Percentiles rank a stretch among this genome's conserved stretches.
Conservation (phyloP, 2,797 vertebrate genomes). For the Hippoglossus hippoglossus region DNA sequence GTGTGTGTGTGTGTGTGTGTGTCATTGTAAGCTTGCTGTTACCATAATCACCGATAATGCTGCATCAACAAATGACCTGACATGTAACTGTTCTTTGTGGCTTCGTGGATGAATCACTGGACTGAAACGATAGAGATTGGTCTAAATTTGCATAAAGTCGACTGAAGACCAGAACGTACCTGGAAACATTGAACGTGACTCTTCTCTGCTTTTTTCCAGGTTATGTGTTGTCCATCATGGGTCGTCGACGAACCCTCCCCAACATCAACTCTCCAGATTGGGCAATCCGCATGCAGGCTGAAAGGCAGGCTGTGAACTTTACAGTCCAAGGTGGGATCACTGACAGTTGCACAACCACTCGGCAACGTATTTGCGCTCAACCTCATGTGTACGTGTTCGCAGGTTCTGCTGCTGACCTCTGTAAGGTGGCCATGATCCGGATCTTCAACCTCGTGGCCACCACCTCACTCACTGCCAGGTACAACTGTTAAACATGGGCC, state of each 20-base stretch:
- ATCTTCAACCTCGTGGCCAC: slow-evolving; percentile 86
- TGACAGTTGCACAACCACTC: too few relatives aligned
- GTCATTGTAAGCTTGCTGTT: slow-evolving; percentile 33
- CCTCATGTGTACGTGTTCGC: not conserved
- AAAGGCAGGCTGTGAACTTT: slow-evolving; percentile 96
- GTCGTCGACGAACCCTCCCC: slow-evolving; percentile 87
- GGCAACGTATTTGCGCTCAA: too few relatives aligned
- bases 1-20: not conserved
- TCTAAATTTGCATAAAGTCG: not conserved
- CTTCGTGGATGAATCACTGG: slow-evolving; percentile 7
- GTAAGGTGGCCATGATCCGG: slow-evolving; percentile 94
- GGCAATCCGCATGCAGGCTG: slow-evolving; percentile 88
- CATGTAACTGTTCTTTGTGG: slow-evolving; percentile 3
- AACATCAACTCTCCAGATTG: slow-evolving; percentile 86
- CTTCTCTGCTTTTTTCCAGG: slow-evolving; percentile 75
- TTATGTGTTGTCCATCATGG: slow-evolving; percentile 91
- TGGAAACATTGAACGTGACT: not conserved
- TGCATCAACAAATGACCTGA: slow-evolving; percentile 41
- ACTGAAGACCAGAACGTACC: not conserved
- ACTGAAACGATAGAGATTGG: not conserved
- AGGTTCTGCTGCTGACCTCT: slow-evolving; percentile 96
- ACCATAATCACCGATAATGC: slow-evolving; percentile 35
- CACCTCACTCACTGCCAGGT: slow-evolving; percentile 90
- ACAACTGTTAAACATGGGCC: slow-evolving; percentile 1
- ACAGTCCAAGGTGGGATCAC: slow-evolving; percentile 90